Evolutionary conservation across 1,140 invertebrate genomes (phyloP).

Genomic region (Tribolium madens): DNA sequence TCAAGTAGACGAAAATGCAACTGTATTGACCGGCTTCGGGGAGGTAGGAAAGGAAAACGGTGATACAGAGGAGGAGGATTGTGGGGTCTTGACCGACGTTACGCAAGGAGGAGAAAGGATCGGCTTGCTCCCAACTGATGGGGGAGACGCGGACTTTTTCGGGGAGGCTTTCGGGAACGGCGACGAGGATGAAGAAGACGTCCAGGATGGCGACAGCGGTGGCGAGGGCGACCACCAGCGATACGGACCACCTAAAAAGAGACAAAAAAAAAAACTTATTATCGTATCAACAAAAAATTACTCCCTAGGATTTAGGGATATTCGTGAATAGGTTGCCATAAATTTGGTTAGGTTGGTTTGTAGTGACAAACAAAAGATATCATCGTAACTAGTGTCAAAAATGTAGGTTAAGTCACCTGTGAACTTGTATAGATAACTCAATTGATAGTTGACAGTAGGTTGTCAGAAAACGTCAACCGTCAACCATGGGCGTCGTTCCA

Average conservation of each 20-base stretch:
- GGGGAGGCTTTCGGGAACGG: conserved; percentile 97
- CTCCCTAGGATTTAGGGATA: too few relatives aligned
- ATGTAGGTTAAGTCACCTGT: too few relatives aligned
- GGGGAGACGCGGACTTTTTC: conserved; percentile 88
- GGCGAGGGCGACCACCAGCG: conserved; percentile 94
- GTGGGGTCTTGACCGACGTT: conserved; percentile 97
- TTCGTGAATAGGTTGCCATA: too few relatives aligned
- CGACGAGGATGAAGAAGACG: conserved; percentile 97
- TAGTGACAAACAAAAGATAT: too few relatives aligned
- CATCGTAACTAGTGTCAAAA: too few relatives aligned
- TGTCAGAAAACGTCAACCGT: too few relatives aligned
- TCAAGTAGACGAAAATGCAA: conserved; percentile 99
- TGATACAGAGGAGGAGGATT: conserved; percentile 95
- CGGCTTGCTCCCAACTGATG: conserved; percentile 96
- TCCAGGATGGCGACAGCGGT: conserved; percentile 96
- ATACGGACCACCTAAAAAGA: conserved; percentile 75
- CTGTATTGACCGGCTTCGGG: conserved; percentile 99
- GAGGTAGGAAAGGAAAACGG: conserved; percentile 97
- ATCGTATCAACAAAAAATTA: too few relatives aligned
- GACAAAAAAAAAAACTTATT: too few relatives aligned
- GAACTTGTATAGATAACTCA: too few relatives aligned
- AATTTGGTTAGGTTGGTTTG: too few relatives aligned
- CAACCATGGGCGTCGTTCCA: too few relatives aligned
- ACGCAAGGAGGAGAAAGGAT: conserved; percentile 94
- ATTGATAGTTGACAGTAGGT: too few relatives aligned